Evolutionary conservation across 2,113 vertebrate species (phyloP), one percentile per base, ranked within the genome.

Genomic region (Boleophthalmus pectinirostris): DNA sequence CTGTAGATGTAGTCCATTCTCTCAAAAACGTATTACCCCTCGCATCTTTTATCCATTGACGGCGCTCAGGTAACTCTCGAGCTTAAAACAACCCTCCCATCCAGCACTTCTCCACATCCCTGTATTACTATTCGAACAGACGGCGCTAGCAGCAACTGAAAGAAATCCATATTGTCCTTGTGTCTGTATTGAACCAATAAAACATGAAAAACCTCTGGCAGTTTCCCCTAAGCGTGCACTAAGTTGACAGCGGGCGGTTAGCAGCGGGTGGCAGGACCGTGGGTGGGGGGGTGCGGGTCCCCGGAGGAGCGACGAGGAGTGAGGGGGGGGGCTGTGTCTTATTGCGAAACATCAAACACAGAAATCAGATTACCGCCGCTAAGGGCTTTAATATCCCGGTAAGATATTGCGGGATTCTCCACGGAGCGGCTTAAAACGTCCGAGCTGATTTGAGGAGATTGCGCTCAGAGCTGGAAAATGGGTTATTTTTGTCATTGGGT

Each of bases 401-500:
- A 72, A 84, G 92, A 90, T 94, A 95, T 95, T 93, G 91, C 90
- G 68, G 85, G 77, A 80, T 80, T 89, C 92, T 91, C 93, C 92
- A 92, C 90, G 86, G 93, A 87, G 76, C 87, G 89, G 91, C 90
- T 93, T 95, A 92, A 94, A 94, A 94, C 93, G 95, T 95, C 96
- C 96, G 92, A 93, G 74, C 80, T 94, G 94, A 97, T 97, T 96
- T 96, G 95, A 93, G 94, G 94, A 92, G 95, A 95, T 96, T 95
- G 94, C 85, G 79, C 85, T 90, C 92, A 90, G 78, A 69, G 76
- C 84, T 85, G 80, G 81, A 82, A 73, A 82, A 69, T 77, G 77
- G 54, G 51, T 84, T 65, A 57, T 63, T 68, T 80, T 70, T 21
- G n/a, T 72, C 45, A 66, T 38, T n/a, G 51, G 57, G 53, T 75